A percentile compares a stretch with the other conserved stretches of the same genome.
These are phyloP conservation scores for Thinocorus orbignyianus DNA, from an alignment of 2,113 vertebrate species.

Conservation along the genomic window DNA sequence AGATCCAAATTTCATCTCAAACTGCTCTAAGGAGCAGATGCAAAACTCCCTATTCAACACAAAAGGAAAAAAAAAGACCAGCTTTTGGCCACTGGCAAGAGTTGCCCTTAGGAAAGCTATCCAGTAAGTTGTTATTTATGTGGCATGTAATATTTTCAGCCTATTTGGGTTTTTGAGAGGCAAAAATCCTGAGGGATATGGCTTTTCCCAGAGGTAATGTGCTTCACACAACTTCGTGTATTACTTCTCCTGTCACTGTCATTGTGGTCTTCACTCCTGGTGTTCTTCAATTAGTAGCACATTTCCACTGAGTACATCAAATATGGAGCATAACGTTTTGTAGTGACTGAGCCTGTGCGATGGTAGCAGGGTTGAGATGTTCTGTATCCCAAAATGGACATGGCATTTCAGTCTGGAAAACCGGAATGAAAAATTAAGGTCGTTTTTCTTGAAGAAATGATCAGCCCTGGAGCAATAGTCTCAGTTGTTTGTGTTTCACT, in stretches of 20 bases:
- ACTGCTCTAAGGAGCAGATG: fast-evolving
- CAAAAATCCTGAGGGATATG: background rate
- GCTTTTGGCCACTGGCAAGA: background rate
- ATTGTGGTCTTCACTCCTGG: background rate
- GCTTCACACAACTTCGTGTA: fast-evolving
- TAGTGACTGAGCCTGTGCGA: background rate
- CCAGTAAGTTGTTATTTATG: background rate
- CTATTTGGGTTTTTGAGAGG: background rate
- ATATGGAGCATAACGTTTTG: fast-evolving
- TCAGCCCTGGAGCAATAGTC: fast-evolving
- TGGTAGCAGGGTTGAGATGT: background rate
- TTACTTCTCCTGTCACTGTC: background rate
- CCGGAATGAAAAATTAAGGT: background rate
- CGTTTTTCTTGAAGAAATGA: background rate
- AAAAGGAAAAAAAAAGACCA: background rate
- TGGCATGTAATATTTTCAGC: background rate
- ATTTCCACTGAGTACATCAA: background rate
- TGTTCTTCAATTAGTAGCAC: background rate
- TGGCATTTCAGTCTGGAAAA: background rate
- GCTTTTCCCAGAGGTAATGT: background rate
- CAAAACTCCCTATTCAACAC: background rate
- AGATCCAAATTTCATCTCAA: background rate
- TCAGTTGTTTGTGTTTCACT: background rate
- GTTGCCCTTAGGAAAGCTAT: background rate
- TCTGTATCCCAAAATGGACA: background rate